A percentile compares a stretch with the other conserved stretches of the same genome.
Evolutionary conservation across 2,888 invertebrate genomes (phyloP).

Genomic region (Caenorhabditis sp.): DNA sequence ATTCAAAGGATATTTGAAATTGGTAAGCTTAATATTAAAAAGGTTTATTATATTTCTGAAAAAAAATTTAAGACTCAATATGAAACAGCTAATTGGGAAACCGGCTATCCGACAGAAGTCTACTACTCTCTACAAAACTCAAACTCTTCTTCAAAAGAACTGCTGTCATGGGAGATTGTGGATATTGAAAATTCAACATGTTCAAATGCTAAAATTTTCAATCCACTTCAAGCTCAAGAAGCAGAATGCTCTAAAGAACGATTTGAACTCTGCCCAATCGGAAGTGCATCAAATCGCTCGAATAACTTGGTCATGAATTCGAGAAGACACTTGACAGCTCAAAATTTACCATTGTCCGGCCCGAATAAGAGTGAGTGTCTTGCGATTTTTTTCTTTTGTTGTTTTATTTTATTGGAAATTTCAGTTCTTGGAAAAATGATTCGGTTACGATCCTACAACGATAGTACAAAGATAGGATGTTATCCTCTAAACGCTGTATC

Average conservation of each 20-base stretch:
- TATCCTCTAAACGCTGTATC: constrained; percentile 28
- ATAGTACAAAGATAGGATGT: constrained; percentile 30
- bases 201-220: constrained; percentile 40
- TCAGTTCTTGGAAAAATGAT: constrained; percentile 45
- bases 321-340: constrained; percentile 45
- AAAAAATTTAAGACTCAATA: constrained; percentile 39
- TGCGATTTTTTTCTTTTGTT: constrained; percentile 9
- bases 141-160: neutral
- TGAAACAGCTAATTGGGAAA: constrained; percentile 38
- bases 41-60: neutral
- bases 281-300: constrained; percentile 46
- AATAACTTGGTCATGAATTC: constrained; percentile 33
- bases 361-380: constrained; percentile 42
- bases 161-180: constrained; percentile 49
- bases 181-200: constrained; percentile 37
- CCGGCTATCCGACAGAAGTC: constrained; percentile 48
- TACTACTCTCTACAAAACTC: constrained; percentile 34
- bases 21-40: constrained; percentile 26
- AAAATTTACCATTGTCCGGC: constrained; percentile 48
- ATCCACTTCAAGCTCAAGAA: constrained; percentile 51
- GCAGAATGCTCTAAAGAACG: constrained; percentile 29
- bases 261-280: constrained; percentile 47
- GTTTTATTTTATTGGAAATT: no score
- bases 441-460: constrained; percentile 34
- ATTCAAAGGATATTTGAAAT: constrained; percentile 45